Conservation (phyloP, 2,797 vertebrate genomes). For the Sciaenops ocellatus region DNA sequence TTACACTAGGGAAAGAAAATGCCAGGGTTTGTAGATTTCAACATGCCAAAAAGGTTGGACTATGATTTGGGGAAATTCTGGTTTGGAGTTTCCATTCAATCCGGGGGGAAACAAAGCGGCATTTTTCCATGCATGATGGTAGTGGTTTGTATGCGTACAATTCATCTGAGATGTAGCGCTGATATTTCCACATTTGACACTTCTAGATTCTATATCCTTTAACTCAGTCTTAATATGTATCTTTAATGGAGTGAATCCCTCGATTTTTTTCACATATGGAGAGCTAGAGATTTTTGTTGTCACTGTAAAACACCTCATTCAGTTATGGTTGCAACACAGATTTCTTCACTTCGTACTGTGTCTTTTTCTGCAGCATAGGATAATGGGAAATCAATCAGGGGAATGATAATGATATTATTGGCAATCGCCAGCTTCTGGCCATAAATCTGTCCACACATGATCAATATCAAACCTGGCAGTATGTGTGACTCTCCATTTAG, state of each 20-base stretch:
- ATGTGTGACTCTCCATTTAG: conserved; percentile 4
- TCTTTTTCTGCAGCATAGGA: not conserved
- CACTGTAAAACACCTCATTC: not conserved
- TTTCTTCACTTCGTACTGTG: not conserved
- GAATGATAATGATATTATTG: not conserved
- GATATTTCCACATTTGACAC: conserved; percentile 2
- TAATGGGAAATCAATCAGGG: not conserved
- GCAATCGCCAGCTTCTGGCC: not conserved
- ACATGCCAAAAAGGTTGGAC: conserved; percentile 54
- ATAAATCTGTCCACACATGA: not conserved
- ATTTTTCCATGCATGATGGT: conserved; percentile 26
- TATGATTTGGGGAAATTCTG: conserved; percentile 39
- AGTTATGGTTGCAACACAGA: not conserved
- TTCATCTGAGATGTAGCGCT: conserved; percentile 6
- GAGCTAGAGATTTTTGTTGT: not conserved
- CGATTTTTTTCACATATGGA: not conserved
- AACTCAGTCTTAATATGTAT: not conserved
- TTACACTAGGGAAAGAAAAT: conserved; percentile 26
- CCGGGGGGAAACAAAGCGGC: conserved; percentile 44
- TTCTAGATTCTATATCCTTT: not conserved
- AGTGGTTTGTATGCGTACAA: conserved; percentile 3
- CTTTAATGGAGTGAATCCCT: not conserved
- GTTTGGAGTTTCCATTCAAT: conserved; percentile 47
- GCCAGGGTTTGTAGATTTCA: conserved; percentile 31
- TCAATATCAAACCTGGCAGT: not conserved